Evolutionary conservation across 2,888 invertebrate genomes (phyloP).

Genomic region (Acronicta leporina): DNA sequence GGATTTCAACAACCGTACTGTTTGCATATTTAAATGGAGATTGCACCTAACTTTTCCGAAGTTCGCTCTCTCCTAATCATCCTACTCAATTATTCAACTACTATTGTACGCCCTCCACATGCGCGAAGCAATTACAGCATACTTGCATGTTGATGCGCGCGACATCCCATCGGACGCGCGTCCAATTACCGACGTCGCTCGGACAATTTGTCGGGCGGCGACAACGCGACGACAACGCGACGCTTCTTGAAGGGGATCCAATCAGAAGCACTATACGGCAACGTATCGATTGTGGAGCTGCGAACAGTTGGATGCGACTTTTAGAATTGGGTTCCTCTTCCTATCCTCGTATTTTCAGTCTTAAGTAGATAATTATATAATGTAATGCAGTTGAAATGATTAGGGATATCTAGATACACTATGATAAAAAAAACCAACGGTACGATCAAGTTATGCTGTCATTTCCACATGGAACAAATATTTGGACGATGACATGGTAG

Average conservation of each 20-base stretch:
- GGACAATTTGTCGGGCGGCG: conserved; percentile 55
- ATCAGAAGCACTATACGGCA: conserved; percentile 55
- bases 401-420: too few species aligned
- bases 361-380: too few species aligned
- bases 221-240: conserved; percentile 41
- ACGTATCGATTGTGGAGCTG: conserved; percentile 33
- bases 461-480: too few species aligned
- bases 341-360: neutral
- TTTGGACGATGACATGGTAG: too few species aligned
- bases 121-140: conserved; percentile 26
- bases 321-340: neutral
- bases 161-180: conserved; percentile 46
- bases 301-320: conserved; percentile 29
- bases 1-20: too few species aligned
- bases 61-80: neutral
- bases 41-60: neutral
- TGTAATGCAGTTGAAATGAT: too few species aligned
- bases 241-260: conserved; percentile 56
- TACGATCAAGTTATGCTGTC: too few species aligned
- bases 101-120: conserved; percentile 13
- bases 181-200: conserved; percentile 56
- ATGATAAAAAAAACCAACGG: too few species aligned
- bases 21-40: too few species aligned
- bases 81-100: neutral
- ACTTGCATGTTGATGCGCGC: conserved; percentile 29